Conservation (phyloP, 2,797 vertebrate genomes). For the Buceros bicornis region DNA sequence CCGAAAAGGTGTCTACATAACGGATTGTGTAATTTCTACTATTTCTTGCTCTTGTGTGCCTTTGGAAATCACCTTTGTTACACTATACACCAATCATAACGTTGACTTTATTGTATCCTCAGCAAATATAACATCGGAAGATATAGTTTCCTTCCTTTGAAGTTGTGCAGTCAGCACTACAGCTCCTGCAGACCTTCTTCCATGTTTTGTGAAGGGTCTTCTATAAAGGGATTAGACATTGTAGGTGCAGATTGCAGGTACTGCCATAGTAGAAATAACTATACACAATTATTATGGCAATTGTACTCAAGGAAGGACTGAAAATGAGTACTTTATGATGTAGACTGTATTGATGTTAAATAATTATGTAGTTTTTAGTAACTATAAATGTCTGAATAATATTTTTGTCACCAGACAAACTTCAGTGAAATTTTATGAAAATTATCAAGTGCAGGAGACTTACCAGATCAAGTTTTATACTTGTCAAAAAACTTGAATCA, state of each 20-base stretch:
- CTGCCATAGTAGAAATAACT: background rate
- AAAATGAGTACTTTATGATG: background rate
- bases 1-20: background rate
- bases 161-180: background rate
- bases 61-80: conserved; percentile 11
- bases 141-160: background rate
- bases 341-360: background rate
- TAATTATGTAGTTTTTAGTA: background rate
- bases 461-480: background rate
- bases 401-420: background rate
- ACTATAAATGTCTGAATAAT: background rate
- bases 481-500: background rate
- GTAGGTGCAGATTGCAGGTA: background rate
- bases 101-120: background rate
- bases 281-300: background rate
- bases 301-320: background rate
- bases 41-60: background rate
- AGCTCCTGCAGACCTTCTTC: background rate
- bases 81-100: background rate
- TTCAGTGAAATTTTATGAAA: background rate
- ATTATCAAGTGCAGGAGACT: background rate
- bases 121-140: background rate
- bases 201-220: background rate
- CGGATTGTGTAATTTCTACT: background rate
- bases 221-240: background rate